Evolutionary conservation across 2,797 vertebrate genomes (phyloP).

Genomic region (Ambastaia sidthimunki): DNA sequence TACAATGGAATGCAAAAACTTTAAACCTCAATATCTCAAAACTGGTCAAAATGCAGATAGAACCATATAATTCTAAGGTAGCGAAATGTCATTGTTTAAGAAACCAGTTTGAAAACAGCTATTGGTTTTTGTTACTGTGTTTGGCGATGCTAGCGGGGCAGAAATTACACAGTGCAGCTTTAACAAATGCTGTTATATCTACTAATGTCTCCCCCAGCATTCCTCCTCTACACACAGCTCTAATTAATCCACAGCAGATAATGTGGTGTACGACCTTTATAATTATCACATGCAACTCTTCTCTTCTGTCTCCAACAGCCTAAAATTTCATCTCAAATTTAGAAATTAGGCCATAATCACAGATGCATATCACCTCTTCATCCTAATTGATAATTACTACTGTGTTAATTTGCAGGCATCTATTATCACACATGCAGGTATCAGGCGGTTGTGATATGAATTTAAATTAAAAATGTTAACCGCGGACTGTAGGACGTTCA

Average conservation of each 20-base stretch:
- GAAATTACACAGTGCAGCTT: neutral
- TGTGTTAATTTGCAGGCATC: slow-evolving; percentile 65
- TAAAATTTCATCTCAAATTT: slow-evolving; percentile 53
- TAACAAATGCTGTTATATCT: slow-evolving; percentile 22
- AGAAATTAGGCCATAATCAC: slow-evolving; percentile 50
- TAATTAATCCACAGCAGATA: slow-evolving; percentile 75
- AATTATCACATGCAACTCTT: slow-evolving; percentile 57
- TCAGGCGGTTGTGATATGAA: slow-evolving; percentile 67
- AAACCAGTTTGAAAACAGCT: neutral
- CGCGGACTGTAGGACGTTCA: slow-evolving; percentile 68
- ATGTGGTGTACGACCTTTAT: slow-evolving; percentile 67
- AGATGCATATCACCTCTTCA: slow-evolving; percentile 44
- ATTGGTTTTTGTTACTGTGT: neutral
- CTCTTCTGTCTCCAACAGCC: slow-evolving; percentile 65
- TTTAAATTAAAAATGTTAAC: slow-evolving; percentile 73
- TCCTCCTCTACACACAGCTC: slow-evolving; percentile 49
- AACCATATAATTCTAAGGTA: too few relatives aligned
- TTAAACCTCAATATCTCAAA: too few relatives aligned
- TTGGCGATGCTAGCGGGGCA: neutral
- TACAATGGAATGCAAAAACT: too few relatives aligned
- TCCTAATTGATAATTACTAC: slow-evolving; percentile 59
- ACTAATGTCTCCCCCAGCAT: neutral
- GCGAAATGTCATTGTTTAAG: too few relatives aligned
- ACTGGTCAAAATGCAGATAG: too few relatives aligned
- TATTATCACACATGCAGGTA: slow-evolving; percentile 74